Evolutionary conservation across 2,797 vertebrate genomes (phyloP), one percentile per base, ranked within the genome.

Genomic region (Channallabes apus): DNA sequence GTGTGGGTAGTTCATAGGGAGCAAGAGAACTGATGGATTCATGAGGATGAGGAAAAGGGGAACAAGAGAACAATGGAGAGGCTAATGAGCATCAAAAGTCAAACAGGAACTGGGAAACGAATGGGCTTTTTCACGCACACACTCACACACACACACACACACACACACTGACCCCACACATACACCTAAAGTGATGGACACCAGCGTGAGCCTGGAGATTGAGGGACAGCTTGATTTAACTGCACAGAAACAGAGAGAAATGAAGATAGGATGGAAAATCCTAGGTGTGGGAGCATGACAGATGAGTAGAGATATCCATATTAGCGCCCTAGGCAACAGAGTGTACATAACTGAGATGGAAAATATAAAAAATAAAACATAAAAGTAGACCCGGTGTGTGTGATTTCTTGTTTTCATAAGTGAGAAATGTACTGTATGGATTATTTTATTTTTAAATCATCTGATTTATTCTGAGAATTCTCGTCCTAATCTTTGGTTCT

Each of bases 161-260:
- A 71, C 62, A 54, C 92, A 81, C n/a, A 64, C 51, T 76, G 82
- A 84, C 69, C 69, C 83, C 80, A 72, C 75, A 84, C 65, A 83
- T 58, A 80, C 46, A 69, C 90, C 84, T n/a, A 93, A 86, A 56
- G 80, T 84, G 0, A 92, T 75, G 7, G 90, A 86, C 75, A 88
- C 84, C 2, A 88, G 85, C 86, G 92, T 79, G 77, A 93, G 80
- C 73, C 90, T 85, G 62, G 86, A 85, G 79, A 94, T 69, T 75
- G 84, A 68, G 71, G 83, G 83, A 75, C 87, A 73, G 88, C 89
- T 90, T 92, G 56, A 86, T 77, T 72, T 32, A 62, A 5, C 64
- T 51, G 54, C 24, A 75, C 24, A 61, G 18, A 58, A 64, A 80
- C 29, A 76, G 61, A 56, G 17, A 75, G 18, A 64, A 77, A 73